Percentiles rank a stretch among this genome's conserved stretches.
Conservation (phyloP, 2,113 vertebrate species). For the Ahaetulla prasina region DNA sequence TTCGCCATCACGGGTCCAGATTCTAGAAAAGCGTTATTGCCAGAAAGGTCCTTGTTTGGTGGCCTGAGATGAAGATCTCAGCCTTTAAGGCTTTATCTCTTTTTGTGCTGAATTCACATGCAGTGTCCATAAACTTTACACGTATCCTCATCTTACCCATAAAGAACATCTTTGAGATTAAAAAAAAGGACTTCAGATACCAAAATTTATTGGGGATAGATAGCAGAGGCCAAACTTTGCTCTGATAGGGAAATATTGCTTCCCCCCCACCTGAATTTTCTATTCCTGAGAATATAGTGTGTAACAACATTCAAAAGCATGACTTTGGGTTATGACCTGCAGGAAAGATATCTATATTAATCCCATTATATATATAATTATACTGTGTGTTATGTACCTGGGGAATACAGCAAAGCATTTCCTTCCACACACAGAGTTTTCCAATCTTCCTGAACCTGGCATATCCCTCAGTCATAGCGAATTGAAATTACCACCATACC, state of each 20-base stretch:
- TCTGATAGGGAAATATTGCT: neutral
- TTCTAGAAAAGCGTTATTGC: neutral
- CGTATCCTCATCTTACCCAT: neutral
- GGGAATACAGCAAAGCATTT: neutral
- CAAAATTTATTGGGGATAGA: neutral
- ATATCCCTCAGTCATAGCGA: neutral
- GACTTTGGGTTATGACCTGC: neutral
- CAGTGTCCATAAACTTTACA: neutral
- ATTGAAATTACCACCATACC: neutral
- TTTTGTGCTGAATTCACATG: neutral
- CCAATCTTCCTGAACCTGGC: neutral
- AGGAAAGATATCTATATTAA: neutral
- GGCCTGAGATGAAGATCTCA: neutral
- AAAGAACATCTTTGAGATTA: neutral
- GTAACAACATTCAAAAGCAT: neutral
- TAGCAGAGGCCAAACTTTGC: neutral
- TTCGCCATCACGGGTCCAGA: too few species aligned
- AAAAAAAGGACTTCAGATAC: neutral
- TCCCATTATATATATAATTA: neutral
- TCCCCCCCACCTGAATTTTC: too few species aligned
- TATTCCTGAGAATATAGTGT: neutral
- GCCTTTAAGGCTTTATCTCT: neutral
- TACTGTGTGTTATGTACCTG: neutral
- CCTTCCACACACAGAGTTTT: neutral
- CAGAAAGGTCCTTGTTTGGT: neutral